Conservation (phyloP, 2,888 invertebrate genomes). For the Lasioglossum pauxillum region DNA sequence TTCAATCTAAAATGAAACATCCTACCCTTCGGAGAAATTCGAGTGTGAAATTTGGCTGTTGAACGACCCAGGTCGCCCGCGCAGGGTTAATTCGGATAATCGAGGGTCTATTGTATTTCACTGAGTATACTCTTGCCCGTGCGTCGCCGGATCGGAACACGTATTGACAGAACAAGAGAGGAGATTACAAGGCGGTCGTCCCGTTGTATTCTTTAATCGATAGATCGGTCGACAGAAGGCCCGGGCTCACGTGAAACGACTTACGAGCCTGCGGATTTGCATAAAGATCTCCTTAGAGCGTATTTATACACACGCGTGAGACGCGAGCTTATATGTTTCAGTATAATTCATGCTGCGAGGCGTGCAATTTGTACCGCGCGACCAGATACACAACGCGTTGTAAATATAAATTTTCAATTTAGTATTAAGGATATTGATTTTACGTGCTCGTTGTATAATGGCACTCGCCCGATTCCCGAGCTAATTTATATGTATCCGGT, state of each 20-base stretch:
- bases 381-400: neutral
- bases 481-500: neutral
- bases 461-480: neutral
- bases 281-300: neutral
- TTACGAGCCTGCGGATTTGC: neutral
- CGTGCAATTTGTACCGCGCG: neutral
- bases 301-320: neutral
- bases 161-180: neutral
- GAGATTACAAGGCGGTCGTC: neutral
- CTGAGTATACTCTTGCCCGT: neutral
- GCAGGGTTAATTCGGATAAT: neutral
- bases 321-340: neutral
- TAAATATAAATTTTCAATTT: constrained; percentile 9
- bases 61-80: neutral
- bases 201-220: neutral
- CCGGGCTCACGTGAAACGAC: neutral
- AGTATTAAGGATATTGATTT: constrained; percentile 5
- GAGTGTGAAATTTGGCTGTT: neutral
- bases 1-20: no score
- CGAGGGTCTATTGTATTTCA: neutral
- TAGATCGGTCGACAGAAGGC: neutral
- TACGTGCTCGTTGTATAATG: neutral
- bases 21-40: neutral
- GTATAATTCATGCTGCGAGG: neutral
- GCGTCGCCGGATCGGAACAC: neutral